phyloP scores from a whole-genome alignment of 2,797 vertebrate species.

The Galago senegalensis region DNA sequence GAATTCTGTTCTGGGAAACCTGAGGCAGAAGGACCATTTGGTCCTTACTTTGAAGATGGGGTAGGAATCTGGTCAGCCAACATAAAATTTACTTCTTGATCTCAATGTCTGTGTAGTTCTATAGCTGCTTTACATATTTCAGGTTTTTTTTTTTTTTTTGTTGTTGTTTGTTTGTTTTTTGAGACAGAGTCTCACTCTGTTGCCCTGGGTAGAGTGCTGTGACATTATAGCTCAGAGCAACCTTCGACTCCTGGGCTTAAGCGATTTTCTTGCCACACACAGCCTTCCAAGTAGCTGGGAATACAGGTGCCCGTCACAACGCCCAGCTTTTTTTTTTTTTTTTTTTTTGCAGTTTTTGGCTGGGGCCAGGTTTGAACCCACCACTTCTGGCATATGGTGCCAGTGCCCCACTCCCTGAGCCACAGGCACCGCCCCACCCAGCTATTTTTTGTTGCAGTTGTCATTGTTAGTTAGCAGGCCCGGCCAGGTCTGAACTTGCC shows the following conservation, averaged over 20 bases:
- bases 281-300: neutral
- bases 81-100: neutral
- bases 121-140: neutral
- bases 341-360: neutral
- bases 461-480: too few species aligned
- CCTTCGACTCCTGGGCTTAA: neutral
- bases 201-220: neutral
- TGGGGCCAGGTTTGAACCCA: too few species aligned
- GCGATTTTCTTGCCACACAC: too few species aligned
- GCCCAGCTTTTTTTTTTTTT: neutral
- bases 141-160: neutral
- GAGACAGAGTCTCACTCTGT: neutral
- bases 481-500: too few species aligned
- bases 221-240: neutral
- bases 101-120: neutral
- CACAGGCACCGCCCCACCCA: too few species aligned
- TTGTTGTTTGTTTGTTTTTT: neutral
- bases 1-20: neutral
- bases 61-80: neutral
- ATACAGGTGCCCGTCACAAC: neutral
- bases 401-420: too few species aligned
- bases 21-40: neutral
- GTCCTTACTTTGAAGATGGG: neutral
- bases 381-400: too few species aligned
- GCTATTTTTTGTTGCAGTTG: neutral